A percentile compares a stretch with the other conserved stretches of the same genome.
Evolutionary conservation across 2,888 invertebrate species (phyloP).

Genomic region (Eugnorisma glareosa): DNA sequence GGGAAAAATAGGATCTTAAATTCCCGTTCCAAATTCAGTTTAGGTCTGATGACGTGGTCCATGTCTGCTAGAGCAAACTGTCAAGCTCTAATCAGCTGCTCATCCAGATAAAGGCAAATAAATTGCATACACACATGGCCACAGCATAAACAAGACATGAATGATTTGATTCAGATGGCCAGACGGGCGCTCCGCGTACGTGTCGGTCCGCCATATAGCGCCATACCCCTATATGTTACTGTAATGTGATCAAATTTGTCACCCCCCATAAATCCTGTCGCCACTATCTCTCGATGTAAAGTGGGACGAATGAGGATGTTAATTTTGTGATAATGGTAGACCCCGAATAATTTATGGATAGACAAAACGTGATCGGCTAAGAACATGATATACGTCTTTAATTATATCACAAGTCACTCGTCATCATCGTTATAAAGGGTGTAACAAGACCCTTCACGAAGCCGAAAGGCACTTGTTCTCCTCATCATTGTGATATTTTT

Average conservation of each 20-base stretch:
- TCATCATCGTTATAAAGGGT: background rate
- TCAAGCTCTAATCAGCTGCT: background rate
- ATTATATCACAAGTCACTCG: background rate
- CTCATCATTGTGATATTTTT: no score
- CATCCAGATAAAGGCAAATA: conserved; percentile 15
- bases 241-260: conserved; percentile 81
- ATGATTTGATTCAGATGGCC: conserved; percentile 60
- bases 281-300: conserved; percentile 69
- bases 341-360: conserved; percentile 34
- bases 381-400: background rate
- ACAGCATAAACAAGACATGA: conserved; percentile 55
- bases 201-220: conserved; percentile 56
- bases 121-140: conserved; percentile 17
- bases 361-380: background rate
- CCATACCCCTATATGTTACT: conserved; percentile 76
- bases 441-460: no score
- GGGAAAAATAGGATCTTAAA: background rate
- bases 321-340: conserved; percentile 61
- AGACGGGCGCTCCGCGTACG: conserved; percentile 59
- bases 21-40: background rate
- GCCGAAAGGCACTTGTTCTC: no score
- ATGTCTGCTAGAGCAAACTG: background rate
- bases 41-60: background rate
- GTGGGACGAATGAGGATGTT: conserved; percentile 65
- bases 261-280: conserved; percentile 75